Base-by-base conservation (phyloP, 2,113 vertebrate genomes). In the Grallaria varia region DNA sequence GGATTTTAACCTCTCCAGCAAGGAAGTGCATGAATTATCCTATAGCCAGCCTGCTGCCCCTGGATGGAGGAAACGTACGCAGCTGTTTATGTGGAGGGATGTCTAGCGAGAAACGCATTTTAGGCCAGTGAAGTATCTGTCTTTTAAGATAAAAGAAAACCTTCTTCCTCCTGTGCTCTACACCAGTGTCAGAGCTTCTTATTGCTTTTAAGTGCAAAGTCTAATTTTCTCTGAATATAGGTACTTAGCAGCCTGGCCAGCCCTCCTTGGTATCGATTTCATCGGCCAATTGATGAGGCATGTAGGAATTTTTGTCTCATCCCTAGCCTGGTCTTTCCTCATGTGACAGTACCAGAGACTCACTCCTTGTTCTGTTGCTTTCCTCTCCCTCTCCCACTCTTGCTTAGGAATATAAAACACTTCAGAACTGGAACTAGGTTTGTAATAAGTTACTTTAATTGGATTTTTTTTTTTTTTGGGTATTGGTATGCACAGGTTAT, bases 401-500 rank as follows among this genome's bases (percentile, higher is more conserved):
- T 79, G 44, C 59, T 73, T n/a, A 68, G 69, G 73, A 93, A 73
- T 91, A 84, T 44, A 71, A 95, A 93, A 42, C 47, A 30, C 79
- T 84, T 89, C 67, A 92, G 91, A 96, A 94, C 86, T 73, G 59
- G 81, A 56, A 89, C 60, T 69, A 30, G 60, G 47, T 94, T 89
- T 82, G 91, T 77, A 93, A 91, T 78, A 89, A 90, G 82, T 97
- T 87, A 63, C 88, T 94, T 84, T 94, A 83, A 95, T 90, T 96
- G 75, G 95, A 90, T 87, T 92, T 90, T 95, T 89, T 67, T 67
- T 55, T 64, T 53, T 55, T 59, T 53, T 14, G 40, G 31, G 24
- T 81, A 77, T 93, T 82, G 81, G 92, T 94, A 91, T 95, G 94
- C 83, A 83, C 63, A 96, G 92, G 93, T 94, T 94, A 91, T 96